Evolutionary conservation across 2,113 vertebrate genomes (phyloP).

Genomic region (Passer montanus): DNA sequence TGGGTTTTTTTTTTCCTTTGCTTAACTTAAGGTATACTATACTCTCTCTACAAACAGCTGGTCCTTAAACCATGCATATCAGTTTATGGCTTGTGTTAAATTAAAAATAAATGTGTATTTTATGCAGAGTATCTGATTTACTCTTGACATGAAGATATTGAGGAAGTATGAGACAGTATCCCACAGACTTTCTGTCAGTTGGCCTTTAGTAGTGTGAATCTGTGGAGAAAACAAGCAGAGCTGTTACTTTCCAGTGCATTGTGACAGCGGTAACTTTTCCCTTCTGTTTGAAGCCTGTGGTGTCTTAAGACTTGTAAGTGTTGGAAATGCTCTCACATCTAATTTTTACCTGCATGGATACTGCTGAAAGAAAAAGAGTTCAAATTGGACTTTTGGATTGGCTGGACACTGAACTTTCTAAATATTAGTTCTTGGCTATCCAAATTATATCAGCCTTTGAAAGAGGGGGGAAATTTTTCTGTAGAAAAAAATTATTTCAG

Average conservation of each 20-base stretch:
- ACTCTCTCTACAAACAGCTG: not conserved
- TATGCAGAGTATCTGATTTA: not conserved
- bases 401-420: not conserved
- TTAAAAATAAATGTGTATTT: not conserved
- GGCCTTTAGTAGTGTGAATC: not conserved
- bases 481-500: not conserved
- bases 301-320: not conserved
- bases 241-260: not conserved
- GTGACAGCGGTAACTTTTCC: not conserved
- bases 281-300: not conserved
- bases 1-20: not conserved
- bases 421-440: not conserved
- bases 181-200: not conserved
- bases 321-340: not conserved
- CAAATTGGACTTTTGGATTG: not conserved
- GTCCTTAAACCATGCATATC: not conserved
- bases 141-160: not conserved
- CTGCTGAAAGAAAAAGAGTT: constrained; percentile 13
- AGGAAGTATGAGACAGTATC: not conserved
- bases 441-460: not conserved
- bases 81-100: not conserved
- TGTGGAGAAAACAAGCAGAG: not conserved
- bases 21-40: not conserved
- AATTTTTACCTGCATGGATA: constrained; percentile 11
- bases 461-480: not conserved